Evolutionary conservation across 1,140 invertebrate species (phyloP), one percentile per base, ranked within the genome.

Genomic region (Rhyzopertha dominica): DNA sequence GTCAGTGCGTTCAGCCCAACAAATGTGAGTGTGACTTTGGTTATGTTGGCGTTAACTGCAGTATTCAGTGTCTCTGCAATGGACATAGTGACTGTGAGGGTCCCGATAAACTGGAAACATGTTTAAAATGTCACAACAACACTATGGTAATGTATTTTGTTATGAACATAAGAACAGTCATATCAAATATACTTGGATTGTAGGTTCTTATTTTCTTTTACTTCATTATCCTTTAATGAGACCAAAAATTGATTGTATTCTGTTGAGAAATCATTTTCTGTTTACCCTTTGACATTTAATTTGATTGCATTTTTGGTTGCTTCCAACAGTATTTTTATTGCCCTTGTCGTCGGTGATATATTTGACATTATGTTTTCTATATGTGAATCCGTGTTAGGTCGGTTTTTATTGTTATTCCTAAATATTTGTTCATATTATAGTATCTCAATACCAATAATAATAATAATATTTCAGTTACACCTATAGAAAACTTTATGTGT

Each of bases 41-140:
- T 30, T 97, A 89, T 66, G 91, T 97, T 16, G 93, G 93, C 32
- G 79, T 81, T 41, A 93, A 95, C 71, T 98, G 94, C 66, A 90
- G 86, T 38, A 89, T 88, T 30, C 85, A 91, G 63, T 97, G 94
- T 64, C 79, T 91, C 60, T 98, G 94, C 65, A 94, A 97, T 67
- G 91, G 90, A 0, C 92, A 98, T 70, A 86, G 90, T 40, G 80
- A 94, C 58, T 98, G 94, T 67, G 81, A 78, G 50, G 89, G 90
- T 9, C 86, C 86, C 3, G 83, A 90, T 59, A 80, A 84, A 53
- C 74, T 92, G 30, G 81, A 90, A 59, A 73, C 75, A 23, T 98
- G 94, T 66, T 64, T 86, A 7, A 68, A 86, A 61, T 98, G 94
- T 65, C 80, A 86, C 47, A 95, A 97, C 62, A 92, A 96, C 63